These are phyloP conservation scores for Chloroclysta siterata DNA, from an alignment of 2,888 invertebrate species.

Conservation along the genomic window DNA sequence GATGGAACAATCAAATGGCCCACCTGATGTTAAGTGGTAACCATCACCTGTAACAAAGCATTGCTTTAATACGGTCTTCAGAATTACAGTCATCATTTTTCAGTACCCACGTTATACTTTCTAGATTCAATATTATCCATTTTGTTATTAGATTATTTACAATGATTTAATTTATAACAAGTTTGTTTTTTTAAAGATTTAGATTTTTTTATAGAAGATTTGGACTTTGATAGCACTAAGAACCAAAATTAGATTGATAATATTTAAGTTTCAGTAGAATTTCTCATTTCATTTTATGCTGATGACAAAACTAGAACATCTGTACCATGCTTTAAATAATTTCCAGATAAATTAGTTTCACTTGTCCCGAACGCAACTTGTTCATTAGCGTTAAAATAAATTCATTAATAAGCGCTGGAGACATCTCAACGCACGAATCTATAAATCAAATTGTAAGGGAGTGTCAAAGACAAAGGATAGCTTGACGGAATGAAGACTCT, in stretches of 20 bases:
- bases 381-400: conserved; percentile 85
- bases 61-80: too few species aligned
- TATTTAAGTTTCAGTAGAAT: neutral
- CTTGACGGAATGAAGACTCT: conserved; percentile 50
- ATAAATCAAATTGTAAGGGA: conserved; percentile 84
- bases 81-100: too few species aligned
- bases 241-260: neutral
- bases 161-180: too few species aligned
- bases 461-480: conserved; percentile 80
- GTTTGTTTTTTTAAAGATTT: too few species aligned
- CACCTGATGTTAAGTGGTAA: too few species aligned
- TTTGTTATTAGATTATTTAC: too few species aligned
- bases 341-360: conserved; percentile 79
- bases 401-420: conserved; percentile 81
- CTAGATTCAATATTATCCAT: too few species aligned
- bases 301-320: conserved; percentile 38
- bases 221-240: too few species aligned
- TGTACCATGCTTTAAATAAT: conserved; percentile 62
- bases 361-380: conserved; percentile 80
- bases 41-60: too few species aligned
- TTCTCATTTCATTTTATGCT: conserved; percentile 6
- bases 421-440: conserved; percentile 80
- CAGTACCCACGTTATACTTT: too few species aligned
- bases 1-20: too few species aligned
- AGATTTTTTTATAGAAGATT: too few species aligned